Base-by-base conservation (phyloP, 2,888 invertebrate genomes). In the Diachrysia chrysitis region DNA sequence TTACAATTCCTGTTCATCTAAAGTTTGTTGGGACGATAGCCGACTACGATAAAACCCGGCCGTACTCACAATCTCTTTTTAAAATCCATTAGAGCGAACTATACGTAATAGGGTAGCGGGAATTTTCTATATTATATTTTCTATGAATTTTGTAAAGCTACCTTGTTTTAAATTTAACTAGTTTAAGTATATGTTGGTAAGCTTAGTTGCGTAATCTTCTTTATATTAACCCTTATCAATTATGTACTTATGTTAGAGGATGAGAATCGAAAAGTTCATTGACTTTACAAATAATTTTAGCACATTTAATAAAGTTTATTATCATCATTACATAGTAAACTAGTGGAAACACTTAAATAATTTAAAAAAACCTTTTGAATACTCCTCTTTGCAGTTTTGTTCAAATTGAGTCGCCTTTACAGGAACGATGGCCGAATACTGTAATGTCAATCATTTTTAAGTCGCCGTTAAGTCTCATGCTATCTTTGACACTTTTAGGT, bases 71-170 rank as follows among this genome's bases (percentile, higher is more conserved):
- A 75, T 75, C 68, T 68, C 68, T 76, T 76, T 51, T 71, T 68
- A 75, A 76, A 75, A 68, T 71, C 72, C 72, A 48, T 62, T 76
- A 56, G 76, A 74, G 37, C 67, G 63, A 67, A 68, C 72, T 64
- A 62, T 76, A 53, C 53, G 35, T n/a, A n/a, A n/a, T n/a, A n/a
- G n/a, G 63, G 53, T 64, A 62, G 14, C 46, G 61, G 55, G 55
- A 21, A 60, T 58, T 73, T 35, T 37, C 58, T 56, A 53, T 59
- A 63, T 19, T 10, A 48, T 54, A 54, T 54, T 54, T 25, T 16
- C 7, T 19, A 16, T 62, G 29, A 29, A 64, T 64, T 62, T 59
- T 64, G 17, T 42, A 61, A 57, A 55, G 56, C 35, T 57, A 14
- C 19, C 10, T 19, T 10, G 48, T 51, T 51, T 51, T 19, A 12